A percentile compares a stretch with the other conserved stretches of the same genome.
Evolutionary conservation across 2,888 invertebrate genomes (phyloP).

Genomic region (Gasteruption jaculator): DNA sequence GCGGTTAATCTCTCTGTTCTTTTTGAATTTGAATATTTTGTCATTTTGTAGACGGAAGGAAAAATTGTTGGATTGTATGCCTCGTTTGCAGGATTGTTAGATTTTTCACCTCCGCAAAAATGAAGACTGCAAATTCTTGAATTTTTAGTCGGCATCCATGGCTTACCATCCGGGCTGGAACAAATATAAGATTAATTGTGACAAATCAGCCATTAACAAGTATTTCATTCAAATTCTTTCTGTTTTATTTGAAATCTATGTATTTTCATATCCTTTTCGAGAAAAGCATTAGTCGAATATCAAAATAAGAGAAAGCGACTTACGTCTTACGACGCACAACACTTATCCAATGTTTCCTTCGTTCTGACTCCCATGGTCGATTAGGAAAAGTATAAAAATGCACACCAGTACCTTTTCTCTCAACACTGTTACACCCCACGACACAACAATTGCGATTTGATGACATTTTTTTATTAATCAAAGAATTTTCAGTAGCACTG

Average conservation of each 20-base stretch:
- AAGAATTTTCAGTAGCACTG: no score
- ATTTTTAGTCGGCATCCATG: conserved; percentile 18
- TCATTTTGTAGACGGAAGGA: conserved; percentile 4
- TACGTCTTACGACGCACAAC: conserved; percentile 5
- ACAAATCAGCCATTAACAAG: neutral
- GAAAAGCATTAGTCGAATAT: no score
- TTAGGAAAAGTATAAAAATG: conserved; percentile 14
- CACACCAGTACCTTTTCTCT: conserved; percentile 9
- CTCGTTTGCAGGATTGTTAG: conserved; percentile 11
- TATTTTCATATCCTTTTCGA: no score
- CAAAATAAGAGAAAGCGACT: no score
- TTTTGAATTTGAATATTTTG: neutral
- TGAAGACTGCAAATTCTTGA: conserved; percentile 18
- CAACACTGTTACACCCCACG: conserved; percentile 9
- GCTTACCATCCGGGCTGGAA: conserved; percentile 28
- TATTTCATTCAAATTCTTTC: conserved; percentile 6
- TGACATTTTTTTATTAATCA: no score
- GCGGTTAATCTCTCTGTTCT: neutral
- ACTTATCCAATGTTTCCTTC: conserved; percentile 12
- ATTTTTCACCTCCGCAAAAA: conserved; percentile 20
- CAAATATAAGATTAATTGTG: conserved; percentile 5
- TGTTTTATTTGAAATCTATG: no score
- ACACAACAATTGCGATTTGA: conserved; percentile 10
- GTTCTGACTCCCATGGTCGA: conserved; percentile 4
- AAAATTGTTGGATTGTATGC: conserved; percentile 22